Evolutionary conservation across 2,113 vertebrate species (phyloP).

Genomic region (Formicarius rufipectus): DNA sequence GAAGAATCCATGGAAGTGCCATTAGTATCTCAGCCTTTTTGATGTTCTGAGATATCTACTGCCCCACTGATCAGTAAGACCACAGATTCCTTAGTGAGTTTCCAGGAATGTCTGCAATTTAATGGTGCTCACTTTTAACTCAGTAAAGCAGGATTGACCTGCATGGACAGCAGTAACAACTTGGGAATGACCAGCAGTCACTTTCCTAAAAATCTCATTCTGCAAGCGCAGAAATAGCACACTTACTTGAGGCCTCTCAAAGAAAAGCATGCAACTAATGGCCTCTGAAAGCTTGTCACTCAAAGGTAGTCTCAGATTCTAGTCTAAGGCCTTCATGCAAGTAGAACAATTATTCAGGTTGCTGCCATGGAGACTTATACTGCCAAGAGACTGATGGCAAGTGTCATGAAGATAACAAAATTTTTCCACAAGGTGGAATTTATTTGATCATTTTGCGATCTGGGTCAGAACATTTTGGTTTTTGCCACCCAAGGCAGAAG

Average conservation of each 20-base stretch:
- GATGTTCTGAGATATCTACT: background rate
- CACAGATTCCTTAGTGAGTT: background rate
- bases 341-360: background rate
- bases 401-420: background rate
- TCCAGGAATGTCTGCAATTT: background rate
- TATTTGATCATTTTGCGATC: background rate
- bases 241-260: background rate
- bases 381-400: background rate
- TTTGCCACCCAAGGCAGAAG: background rate
- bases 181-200: constrained; percentile 10
- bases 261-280: background rate
- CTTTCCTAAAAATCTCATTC: background rate
- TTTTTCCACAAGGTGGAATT: background rate
- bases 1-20: background rate
- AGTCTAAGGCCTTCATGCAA: background rate
- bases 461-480: background rate
- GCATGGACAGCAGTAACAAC: background rate
- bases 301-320: background rate
- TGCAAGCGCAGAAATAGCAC: background rate
- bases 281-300: background rate
- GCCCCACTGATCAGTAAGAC: background rate
- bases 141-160: background rate
- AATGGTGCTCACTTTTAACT: background rate
- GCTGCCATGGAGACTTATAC: background rate
- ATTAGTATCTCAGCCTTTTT: background rate